These are phyloP conservation scores for Poeciliopsis retropinna DNA, from an alignment of 2,113 vertebrate genomes.

Conservation along the genomic window DNA sequence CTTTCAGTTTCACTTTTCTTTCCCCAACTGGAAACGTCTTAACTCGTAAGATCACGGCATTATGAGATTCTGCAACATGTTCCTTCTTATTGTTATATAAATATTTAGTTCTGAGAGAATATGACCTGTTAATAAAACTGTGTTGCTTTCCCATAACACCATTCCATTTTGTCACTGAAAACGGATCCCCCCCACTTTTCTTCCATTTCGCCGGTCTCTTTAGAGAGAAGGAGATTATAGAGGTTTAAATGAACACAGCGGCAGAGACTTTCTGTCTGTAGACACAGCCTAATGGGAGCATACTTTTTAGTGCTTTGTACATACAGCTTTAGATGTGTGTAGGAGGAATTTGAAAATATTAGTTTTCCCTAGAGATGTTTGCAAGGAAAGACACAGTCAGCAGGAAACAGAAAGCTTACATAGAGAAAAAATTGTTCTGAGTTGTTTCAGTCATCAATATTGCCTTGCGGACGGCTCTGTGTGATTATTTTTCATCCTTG, in stretches of 20 bases:
- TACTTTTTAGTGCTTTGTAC: slow-evolving; percentile 17
- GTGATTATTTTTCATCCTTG: slow-evolving; percentile 5
- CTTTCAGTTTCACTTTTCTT: background rate
- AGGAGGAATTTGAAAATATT: background rate
- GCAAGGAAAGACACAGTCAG: background rate
- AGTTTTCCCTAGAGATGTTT: slow-evolving; percentile 3
- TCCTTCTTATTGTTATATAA: background rate
- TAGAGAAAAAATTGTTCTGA: slow-evolving; percentile 1
- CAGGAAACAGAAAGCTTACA: background rate
- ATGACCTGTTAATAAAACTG: background rate
- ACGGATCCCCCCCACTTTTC: too few relatives aligned
- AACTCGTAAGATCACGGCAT: background rate
- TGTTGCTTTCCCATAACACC: background rate
- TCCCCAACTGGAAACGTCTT: background rate
- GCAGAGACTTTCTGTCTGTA: slow-evolving; percentile 8
- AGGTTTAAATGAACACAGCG: slow-evolving; percentile 26
- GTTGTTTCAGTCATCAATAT: slow-evolving; percentile 14
- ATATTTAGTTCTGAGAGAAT: background rate
- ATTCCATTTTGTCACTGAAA: background rate
- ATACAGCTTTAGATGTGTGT: slow-evolving; percentile 19
- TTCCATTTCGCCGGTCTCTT: background rate
- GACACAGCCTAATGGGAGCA: slow-evolving; percentile 6
- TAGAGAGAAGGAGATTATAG: slow-evolving; percentile 16
- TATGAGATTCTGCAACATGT: background rate
- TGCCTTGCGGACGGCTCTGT: slow-evolving; percentile 6